These are phyloP conservation scores for Pteria penguin DNA, from an alignment of 2,888 invertebrate species.

Conservation along the genomic window DNA sequence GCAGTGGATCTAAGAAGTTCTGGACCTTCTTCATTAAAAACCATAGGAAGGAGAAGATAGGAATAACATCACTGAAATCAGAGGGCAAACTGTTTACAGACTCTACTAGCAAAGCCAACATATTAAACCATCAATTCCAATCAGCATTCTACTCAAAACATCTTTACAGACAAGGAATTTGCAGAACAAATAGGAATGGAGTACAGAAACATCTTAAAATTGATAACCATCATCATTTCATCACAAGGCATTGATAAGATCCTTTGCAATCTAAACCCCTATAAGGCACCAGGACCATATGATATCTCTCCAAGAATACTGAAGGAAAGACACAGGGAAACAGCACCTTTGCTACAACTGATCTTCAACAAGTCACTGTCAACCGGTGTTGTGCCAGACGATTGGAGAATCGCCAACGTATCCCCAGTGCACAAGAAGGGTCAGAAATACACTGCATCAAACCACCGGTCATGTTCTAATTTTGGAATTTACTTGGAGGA, in stretches of 20 bases:
- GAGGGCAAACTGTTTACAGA: conserved; percentile 19
- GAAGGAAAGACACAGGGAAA: conserved; percentile 9
- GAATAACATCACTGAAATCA: conserved; percentile 15
- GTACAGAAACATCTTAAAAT: background rate
- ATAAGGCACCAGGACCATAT: background rate
- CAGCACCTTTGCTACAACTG: background rate
- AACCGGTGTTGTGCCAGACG: conserved; percentile 5
- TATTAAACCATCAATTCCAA: conserved; percentile 1
- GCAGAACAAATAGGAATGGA: background rate
- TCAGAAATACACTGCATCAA: conserved; percentile 24
- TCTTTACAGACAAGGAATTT: background rate
- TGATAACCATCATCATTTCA: background rate
- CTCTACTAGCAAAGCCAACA: background rate
- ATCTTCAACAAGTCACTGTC: conserved; percentile 21
- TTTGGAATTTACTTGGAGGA: too few species aligned
- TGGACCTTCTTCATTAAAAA: conserved; percentile 37
- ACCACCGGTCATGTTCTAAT: too few species aligned
- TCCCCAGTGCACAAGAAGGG: conserved; percentile 29
- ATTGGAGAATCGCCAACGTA: conserved; percentile 19
- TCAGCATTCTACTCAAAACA: background rate
- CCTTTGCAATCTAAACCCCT: background rate
- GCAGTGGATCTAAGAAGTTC: conserved; percentile 16
- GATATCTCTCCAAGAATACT: conserved; percentile 5
- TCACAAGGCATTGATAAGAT: conserved; percentile 1
- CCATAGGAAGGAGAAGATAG: background rate